These are phyloP conservation scores for Carabus problematicus DNA, from an alignment of 2,888 invertebrate species.

Conservation along the genomic window DNA sequence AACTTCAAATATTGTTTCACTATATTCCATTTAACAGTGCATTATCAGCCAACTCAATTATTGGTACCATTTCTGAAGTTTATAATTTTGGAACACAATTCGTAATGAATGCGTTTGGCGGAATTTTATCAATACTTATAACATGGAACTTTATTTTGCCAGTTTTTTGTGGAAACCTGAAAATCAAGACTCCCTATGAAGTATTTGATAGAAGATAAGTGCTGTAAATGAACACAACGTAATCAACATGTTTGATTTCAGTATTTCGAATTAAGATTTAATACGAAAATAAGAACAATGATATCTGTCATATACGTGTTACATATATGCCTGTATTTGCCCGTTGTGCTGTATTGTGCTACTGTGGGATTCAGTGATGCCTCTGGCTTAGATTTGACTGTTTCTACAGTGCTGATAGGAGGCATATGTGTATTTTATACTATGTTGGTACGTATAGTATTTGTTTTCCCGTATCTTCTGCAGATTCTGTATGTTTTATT, in stretches of 20 bases:
- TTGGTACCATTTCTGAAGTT: slow-evolving; percentile 20
- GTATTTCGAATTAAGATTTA: slow-evolving; percentile 24
- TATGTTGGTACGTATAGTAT: slow-evolving; percentile 18
- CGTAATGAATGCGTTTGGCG: not conserved
- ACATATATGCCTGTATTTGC: not conserved
- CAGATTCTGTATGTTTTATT: not conserved
- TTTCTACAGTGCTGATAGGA: slow-evolving; percentile 8
- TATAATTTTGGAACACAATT: slow-evolving; percentile 22
- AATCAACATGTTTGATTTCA: slow-evolving; percentile 14
- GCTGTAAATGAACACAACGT: too few species aligned
- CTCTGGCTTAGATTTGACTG: not conserved
- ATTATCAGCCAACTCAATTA: slow-evolving; percentile 19
- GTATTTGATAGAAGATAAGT: not conserved
- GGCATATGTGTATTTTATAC: slow-evolving; percentile 22
- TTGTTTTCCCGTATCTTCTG: too few species aligned
- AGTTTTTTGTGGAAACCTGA: slow-evolving; percentile 17
- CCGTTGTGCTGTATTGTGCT: slow-evolving; percentile 12
- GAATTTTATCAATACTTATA: slow-evolving; percentile 18
- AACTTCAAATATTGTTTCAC: not conserved
- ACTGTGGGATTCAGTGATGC: slow-evolving; percentile 12
- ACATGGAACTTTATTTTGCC: slow-evolving; percentile 21
- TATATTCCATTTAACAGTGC: slow-evolving; percentile 3
- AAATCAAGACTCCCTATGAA: slow-evolving; percentile 25
- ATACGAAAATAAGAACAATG: not conserved
- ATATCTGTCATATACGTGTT: slow-evolving; percentile 8